phyloP scores from a whole-genome alignment of 2,113 vertebrate species.

The Urocynchramus pylzowi region DNA sequence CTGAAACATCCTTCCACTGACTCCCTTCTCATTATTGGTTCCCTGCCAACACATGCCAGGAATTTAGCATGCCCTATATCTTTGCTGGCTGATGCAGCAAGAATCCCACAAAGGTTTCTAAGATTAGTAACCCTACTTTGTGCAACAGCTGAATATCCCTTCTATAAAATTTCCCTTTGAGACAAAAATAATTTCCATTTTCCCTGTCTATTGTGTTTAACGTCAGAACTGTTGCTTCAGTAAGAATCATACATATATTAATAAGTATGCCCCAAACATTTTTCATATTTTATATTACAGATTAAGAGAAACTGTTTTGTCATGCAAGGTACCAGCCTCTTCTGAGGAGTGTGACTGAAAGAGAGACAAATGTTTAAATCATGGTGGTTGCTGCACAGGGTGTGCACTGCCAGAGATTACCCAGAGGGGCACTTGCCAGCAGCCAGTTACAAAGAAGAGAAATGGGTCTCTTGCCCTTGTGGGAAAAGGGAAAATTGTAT shows the following conservation, averaged over 20 bases:
- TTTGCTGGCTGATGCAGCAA: background rate
- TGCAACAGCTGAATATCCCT: background rate
- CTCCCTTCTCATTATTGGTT: background rate
- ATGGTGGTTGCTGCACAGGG: background rate
- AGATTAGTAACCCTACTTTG: background rate
- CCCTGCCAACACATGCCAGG: background rate
- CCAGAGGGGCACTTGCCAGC: background rate
- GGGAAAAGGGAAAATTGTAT: background rate
- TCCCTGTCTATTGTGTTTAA: background rate
- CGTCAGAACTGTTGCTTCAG: background rate
- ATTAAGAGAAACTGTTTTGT: background rate
- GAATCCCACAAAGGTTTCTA: background rate
- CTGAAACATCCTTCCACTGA: background rate
- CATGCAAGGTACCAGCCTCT: background rate
- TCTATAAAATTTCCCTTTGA: background rate
- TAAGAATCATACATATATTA: background rate
- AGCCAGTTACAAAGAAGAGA: background rate
- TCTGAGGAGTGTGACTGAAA: background rate
- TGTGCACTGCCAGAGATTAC: background rate
- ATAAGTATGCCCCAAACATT: background rate
- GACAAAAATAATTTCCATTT: background rate
- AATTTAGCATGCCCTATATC: background rate
- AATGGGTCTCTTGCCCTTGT: background rate
- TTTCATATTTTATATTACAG: background rate
- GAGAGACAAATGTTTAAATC: background rate